phyloP scores from a whole-genome alignment of 1,140 invertebrate genomes.

The Lethrus apterus region DNA sequence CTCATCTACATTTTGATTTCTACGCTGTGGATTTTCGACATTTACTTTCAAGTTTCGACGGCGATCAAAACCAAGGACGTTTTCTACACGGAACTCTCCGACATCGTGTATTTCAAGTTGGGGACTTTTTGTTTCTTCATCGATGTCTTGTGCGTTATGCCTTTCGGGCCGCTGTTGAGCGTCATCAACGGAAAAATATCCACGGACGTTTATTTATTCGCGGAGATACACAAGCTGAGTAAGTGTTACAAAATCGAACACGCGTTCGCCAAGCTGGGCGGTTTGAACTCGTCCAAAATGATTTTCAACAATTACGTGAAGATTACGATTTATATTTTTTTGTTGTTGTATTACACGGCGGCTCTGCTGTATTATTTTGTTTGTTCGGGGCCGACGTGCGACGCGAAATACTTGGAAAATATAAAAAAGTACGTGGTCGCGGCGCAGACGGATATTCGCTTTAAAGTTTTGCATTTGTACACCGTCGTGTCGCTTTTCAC shows the following conservation, averaged over 20 bases:
- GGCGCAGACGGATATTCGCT: neutral
- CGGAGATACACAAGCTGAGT: constrained; percentile 3
- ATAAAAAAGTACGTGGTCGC: neutral
- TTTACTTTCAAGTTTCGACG: constrained; percentile 19
- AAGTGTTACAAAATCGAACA: constrained; percentile 6
- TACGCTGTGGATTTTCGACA: constrained; percentile 14
- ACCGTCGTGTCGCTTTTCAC: constrained; percentile 2
- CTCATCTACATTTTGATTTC: constrained; percentile 11
- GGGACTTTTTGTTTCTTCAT: constrained; percentile 13
- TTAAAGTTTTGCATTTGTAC: neutral
- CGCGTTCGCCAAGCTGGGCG: neutral
- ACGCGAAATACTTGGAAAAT: neutral
- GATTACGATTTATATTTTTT: neutral
- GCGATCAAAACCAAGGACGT: constrained; percentile 17
- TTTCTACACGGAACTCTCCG: constrained; percentile 4
- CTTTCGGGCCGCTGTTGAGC: constrained; percentile 12
- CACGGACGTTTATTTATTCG: neutral
- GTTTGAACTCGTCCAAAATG: neutral
- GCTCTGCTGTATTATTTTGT: neutral
- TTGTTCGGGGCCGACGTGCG: neutral
- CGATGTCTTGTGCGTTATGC: constrained; percentile 16
- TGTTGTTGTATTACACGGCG: constrained; percentile 6
- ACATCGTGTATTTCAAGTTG: constrained; percentile 13
- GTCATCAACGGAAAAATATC: constrained; percentile 9
- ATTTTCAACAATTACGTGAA: constrained; percentile 2